Percentiles rank a stretch among this genome's conserved stretches.
Evolutionary conservation across 2,888 invertebrate species (phyloP).

Genomic region (Coleophora flavipennella): DNA sequence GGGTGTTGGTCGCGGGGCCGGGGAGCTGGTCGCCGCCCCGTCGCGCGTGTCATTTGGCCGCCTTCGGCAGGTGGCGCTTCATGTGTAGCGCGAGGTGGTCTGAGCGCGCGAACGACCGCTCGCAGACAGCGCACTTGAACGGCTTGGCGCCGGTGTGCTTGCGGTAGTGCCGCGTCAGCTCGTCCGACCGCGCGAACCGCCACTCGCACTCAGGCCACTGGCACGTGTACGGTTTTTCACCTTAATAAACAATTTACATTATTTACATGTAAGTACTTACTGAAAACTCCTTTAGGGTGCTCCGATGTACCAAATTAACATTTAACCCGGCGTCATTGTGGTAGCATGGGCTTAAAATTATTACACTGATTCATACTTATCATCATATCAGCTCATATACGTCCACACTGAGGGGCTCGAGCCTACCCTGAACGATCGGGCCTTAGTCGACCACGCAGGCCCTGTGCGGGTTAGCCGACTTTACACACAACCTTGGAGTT

Average conservation of each 20-base stretch:
- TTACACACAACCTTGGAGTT: no score
- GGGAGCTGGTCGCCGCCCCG: slow-evolving; percentile 61
- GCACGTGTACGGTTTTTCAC: slow-evolving; percentile 98
- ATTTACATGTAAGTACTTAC: no score
- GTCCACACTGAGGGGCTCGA: no score
- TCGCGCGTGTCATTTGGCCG: slow-evolving; percentile 76
- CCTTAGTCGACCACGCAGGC: no score
- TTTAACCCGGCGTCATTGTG: no score
- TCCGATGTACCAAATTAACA: no score
- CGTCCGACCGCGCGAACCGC: slow-evolving; percentile 97
- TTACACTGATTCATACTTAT: no score
- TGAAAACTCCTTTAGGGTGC: no score
- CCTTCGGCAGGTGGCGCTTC: slow-evolving; percentile 96
- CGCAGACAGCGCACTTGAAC: slow-evolving; percentile 96
- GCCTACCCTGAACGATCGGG: no score
- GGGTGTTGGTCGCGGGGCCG: slow-evolving; percentile 19
- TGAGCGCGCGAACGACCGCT: slow-evolving; percentile 94
- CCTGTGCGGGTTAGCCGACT: no score
- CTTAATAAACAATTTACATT: slow-evolving; percentile 55
- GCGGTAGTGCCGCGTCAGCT: slow-evolving; percentile 95
- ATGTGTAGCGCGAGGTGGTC: slow-evolving; percentile 97
- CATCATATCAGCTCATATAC: no score
- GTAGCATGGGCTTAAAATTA: no score
- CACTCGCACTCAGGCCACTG: slow-evolving; percentile 99
- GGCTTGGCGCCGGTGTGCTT: slow-evolving; percentile 98